Evolutionary conservation across 2,113 vertebrate genomes (phyloP), one percentile per base, ranked within the genome.

Genomic region (Galeopterus variegatus): DNA sequence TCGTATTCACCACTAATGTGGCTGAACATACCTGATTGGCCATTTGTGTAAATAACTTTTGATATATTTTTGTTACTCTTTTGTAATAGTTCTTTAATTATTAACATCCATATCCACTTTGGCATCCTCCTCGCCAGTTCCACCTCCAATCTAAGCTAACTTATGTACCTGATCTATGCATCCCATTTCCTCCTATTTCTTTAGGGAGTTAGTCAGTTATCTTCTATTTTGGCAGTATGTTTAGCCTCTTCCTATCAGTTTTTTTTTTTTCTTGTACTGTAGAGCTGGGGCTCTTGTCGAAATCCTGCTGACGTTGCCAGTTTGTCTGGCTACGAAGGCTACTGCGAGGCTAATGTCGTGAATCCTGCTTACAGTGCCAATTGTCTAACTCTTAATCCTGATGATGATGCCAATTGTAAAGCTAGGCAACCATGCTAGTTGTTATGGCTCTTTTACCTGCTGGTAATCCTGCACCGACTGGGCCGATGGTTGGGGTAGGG

Each of bases 171-270:
- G 13, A 64, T 17, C 7, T 87, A 26, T 54, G 70, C 33, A 73
- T 95, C 41, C 50, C 45, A 41, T 81, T 11, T 94, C n/a, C 31
- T 83, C 45, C 2, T 81, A 8, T 75, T 91, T 84, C 62, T 90
- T 85, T 62, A 89, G 24, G 52, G 48, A 84, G n/a, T 86, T 36
- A 75, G 41, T 84, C 58, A 79, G 48, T 92, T 86, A 72, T 87
- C 58, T 3, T 33, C 54, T 60, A 92, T 85, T 60, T 28, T 45
- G n/a, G 33, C 58, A 72, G 52, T 77, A 62, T 50, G 24, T 85
- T 76, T 95, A 73, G 64, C 24, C 26, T 79, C 69, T 81, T 88
- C 31, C 93, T 26, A 65, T 31, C 10, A 13, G 5, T 65, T 26
- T 14, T 31, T 65, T 65, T 33, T 31, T 65, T 65, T 41, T 41